Conservation (phyloP, 2,888 invertebrate species). For the Hofmannophila pseudospretella region DNA sequence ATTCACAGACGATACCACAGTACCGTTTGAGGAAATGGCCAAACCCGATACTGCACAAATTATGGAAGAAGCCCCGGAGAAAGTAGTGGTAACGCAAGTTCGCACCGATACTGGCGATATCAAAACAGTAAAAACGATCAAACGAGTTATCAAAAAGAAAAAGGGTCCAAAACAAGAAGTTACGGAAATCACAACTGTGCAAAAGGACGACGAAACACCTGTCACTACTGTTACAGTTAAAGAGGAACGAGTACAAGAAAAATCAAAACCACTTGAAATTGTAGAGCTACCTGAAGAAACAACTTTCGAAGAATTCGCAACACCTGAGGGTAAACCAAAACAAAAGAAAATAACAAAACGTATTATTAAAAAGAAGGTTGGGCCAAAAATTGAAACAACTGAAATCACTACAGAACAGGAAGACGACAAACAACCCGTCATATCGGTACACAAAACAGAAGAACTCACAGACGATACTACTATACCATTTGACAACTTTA, state of each 20-base stretch:
- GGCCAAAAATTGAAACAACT: slow-evolving; percentile 37
- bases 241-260: slow-evolving; percentile 25
- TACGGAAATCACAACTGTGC: slow-evolving; percentile 19
- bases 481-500: slow-evolving; percentile 15
- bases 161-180: slow-evolving; percentile 21
- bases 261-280: slow-evolving; percentile 36
- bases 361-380: slow-evolving; percentile 32
- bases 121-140: slow-evolving; percentile 21
- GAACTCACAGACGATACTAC: slow-evolving; percentile 16
- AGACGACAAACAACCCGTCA: slow-evolving; percentile 20
- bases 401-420: slow-evolving; percentile 40
- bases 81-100: slow-evolving; percentile 13
- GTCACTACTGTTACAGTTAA: slow-evolving; percentile 14
- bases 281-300: slow-evolving; percentile 39
- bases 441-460: slow-evolving; percentile 16
- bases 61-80: slow-evolving; percentile 13
- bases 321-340: slow-evolving; percentile 22
- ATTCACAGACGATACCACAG: slow-evolving; percentile 31
- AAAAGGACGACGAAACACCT: slow-evolving; percentile 22
- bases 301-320: slow-evolving; percentile 11
- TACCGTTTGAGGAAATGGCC: slow-evolving; percentile 17
- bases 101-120: slow-evolving; percentile 25
- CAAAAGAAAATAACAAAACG: slow-evolving; percentile 30
- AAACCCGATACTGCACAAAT: slow-evolving; percentile 23
- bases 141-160: slow-evolving; percentile 20